These are phyloP conservation scores for Ispidina lecontei DNA, from an alignment of 2,797 vertebrate genomes.

Conservation along the genomic window DNA sequence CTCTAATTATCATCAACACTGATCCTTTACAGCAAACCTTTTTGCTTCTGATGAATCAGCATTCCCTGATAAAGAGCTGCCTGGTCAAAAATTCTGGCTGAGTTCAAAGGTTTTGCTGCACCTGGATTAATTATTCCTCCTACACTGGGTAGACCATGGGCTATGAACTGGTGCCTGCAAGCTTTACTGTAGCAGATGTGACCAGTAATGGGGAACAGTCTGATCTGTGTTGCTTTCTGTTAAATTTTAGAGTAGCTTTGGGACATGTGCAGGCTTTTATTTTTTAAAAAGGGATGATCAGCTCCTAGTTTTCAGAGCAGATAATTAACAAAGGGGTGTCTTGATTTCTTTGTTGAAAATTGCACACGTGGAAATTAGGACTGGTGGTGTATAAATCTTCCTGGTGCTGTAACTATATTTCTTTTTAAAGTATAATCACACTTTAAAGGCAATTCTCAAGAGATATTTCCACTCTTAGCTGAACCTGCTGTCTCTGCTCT, in stretches of 20 bases:
- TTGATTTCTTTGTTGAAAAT: neutral
- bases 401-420: neutral
- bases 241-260: neutral
- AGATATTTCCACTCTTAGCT: neutral
- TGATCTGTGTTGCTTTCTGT: neutral
- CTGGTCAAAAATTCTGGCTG: neutral
- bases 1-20: neutral
- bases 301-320: neutral
- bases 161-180: neutral
- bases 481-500: neutral
- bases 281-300: neutral
- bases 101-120: conserved; percentile 16
- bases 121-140: neutral
- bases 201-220: neutral
- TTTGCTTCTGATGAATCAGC: neutral
- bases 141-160: neutral
- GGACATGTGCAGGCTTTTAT: neutral
- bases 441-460: neutral
- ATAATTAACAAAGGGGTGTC: neutral
- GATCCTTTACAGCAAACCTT: neutral
- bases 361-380: neutral
- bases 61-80: neutral
- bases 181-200: neutral
- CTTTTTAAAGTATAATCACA: neutral
- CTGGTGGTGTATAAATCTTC: neutral